Conservation (phyloP, 2,888 invertebrate genomes). For the Digitonthophagus gazella region DNA sequence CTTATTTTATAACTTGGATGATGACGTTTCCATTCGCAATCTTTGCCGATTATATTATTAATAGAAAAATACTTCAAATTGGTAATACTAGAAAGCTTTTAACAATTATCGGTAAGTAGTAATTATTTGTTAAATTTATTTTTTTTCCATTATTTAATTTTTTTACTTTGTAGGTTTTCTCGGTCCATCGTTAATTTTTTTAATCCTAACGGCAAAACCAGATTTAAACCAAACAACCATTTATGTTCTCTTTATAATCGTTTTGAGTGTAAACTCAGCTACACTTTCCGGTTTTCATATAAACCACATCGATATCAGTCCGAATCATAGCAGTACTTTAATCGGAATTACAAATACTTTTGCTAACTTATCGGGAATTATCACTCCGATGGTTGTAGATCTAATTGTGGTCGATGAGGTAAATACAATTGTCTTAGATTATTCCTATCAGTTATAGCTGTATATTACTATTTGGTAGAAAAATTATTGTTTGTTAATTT, state of each 20-base stretch:
- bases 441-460: too few species aligned
- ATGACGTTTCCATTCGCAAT: background rate
- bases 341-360: background rate
- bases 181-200: background rate
- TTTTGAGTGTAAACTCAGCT: background rate
- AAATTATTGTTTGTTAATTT: too few species aligned
- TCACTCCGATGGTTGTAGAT: background rate
- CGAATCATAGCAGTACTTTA: background rate
- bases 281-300: background rate
- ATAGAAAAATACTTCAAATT: background rate
- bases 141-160: too few species aligned
- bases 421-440: too few species aligned
- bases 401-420: background rate
- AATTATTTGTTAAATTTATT: too few species aligned
- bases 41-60: background rate
- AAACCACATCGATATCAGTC: background rate
- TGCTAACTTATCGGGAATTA: background rate
- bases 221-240: background rate
- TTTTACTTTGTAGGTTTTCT: too few species aligned
- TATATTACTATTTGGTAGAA: too few species aligned
- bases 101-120: background rate
- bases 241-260: background rate
- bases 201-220: background rate
- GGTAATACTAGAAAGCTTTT: background rate
- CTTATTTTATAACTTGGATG: background rate